A percentile compares a stretch with the other conserved stretches of the same genome.
Evolutionary conservation across 2,888 invertebrate species (phyloP).

Genomic region (Beris chalybata): DNA sequence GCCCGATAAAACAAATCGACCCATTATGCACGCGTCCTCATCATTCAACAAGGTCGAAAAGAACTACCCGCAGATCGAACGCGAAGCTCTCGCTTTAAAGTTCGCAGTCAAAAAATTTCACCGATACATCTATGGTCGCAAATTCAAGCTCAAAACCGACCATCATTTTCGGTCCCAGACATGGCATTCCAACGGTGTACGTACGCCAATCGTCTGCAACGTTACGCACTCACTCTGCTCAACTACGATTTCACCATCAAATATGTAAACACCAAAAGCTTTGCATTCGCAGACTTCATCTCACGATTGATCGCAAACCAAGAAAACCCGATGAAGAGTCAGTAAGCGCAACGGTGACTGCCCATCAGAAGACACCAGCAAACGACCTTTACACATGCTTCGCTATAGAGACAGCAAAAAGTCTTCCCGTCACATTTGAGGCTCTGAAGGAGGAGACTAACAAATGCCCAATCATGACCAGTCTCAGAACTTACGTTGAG

Average conservation of each 20-base stretch:
- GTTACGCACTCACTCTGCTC: slow-evolving; percentile 41
- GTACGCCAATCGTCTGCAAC: slow-evolving; percentile 40
- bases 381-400: background rate
- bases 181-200: slow-evolving; percentile 39
- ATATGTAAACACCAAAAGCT: background rate
- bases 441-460: too few species aligned
- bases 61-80: slow-evolving; percentile 46
- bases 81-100: slow-evolving; percentile 44
- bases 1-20: slow-evolving; percentile 44
- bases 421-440: too few species aligned
- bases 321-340: background rate
- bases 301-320: background rate
- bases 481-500: background rate
- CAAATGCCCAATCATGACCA: background rate
- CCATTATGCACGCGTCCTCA: slow-evolving; percentile 45
- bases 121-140: slow-evolving; percentile 46
- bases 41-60: slow-evolving; percentile 45
- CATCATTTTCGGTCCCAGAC: slow-evolving; percentile 46
- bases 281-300: background rate
- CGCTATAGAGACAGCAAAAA: background rate
- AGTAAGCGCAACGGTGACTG: background rate
- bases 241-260: slow-evolving; percentile 40
- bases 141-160: slow-evolving; percentile 45
- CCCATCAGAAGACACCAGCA: background rate
- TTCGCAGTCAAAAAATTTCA: slow-evolving; percentile 47